phyloP scores from a whole-genome alignment of 1,140 invertebrate species.

The Neomicropteryx cornuta region DNA sequence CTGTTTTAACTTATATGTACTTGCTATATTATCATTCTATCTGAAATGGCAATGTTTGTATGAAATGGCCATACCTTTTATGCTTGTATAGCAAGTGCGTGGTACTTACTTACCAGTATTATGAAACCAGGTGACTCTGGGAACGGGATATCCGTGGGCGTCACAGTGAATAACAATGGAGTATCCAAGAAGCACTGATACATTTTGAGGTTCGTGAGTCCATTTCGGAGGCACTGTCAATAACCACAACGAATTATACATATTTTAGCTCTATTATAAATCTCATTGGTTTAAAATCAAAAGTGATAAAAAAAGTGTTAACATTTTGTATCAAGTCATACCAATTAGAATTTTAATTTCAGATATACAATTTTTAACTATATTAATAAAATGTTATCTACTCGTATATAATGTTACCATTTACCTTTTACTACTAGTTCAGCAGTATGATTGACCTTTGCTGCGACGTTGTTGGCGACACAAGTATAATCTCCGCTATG shows the following conservation, averaged over 20 bases:
- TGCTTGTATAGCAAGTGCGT: too few relatives aligned
- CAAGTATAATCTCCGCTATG: constrained; percentile 75
- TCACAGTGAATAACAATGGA: constrained; percentile 52
- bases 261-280: constrained; percentile 6
- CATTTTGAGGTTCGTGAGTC: constrained; percentile 56
- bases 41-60: too few relatives aligned
- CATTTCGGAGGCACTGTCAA: constrained; percentile 67
- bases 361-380: too few relatives aligned
- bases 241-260: constrained; percentile 9
- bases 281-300: too few relatives aligned
- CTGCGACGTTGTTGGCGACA: constrained; percentile 63
- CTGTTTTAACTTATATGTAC: too few relatives aligned
- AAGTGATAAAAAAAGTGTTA: too few relatives aligned
- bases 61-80: too few relatives aligned
- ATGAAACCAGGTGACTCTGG: constrained; percentile 54
- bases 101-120: constrained; percentile 41
- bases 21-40: too few relatives aligned
- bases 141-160: constrained; percentile 56
- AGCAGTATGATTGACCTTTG: constrained; percentile 61
- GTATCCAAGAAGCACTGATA: constrained; percentile 51
- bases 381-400: too few relatives aligned
- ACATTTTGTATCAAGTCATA: too few relatives aligned
- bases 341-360: too few relatives aligned
- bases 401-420: too few relatives aligned
- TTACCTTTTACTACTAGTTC: constrained; percentile 64